phyloP scores from a whole-genome alignment of 2,888 invertebrate genomes.

The Cheiracanthium punctorium region DNA sequence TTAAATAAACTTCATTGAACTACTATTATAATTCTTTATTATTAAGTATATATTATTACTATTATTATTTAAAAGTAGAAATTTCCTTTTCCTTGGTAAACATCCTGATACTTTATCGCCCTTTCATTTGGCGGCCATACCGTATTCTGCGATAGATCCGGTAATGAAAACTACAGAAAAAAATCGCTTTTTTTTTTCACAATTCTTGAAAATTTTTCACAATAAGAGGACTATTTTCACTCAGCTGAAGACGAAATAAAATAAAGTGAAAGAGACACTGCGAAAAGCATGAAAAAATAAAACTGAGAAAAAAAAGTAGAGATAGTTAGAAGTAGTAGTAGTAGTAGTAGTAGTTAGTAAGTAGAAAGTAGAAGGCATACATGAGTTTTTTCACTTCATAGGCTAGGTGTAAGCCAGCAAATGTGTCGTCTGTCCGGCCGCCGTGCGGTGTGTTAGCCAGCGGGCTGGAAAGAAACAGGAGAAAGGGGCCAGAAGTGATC shows the following conservation, averaged over 20 bases:
- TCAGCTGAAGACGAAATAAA: slow-evolving; percentile 9
- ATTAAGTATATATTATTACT: too few species aligned
- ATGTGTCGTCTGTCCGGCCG: slow-evolving; percentile 79
- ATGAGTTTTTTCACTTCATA: slow-evolving; percentile 99
- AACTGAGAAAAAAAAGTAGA: slow-evolving; percentile 6
- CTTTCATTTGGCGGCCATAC: too few species aligned
- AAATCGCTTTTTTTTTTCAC: too few species aligned
- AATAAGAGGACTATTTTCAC: slow-evolving; percentile 50
- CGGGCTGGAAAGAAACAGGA: slow-evolving; percentile 72
- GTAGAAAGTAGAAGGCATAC: slow-evolving; percentile 79
- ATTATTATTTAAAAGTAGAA: too few species aligned
- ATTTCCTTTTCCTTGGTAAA: too few species aligned
- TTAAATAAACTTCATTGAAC: too few species aligned
- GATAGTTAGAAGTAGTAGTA: slow-evolving; percentile 12
- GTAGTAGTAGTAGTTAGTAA: slow-evolving; percentile 37
- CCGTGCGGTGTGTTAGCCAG: slow-evolving; percentile 73
- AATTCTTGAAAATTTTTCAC: too few species aligned
- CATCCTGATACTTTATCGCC: too few species aligned
- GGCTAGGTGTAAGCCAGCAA: slow-evolving; percentile 98
- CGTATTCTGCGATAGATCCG: too few species aligned
- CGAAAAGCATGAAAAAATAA: slow-evolving; percentile 37
- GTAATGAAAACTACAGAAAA: too few species aligned
- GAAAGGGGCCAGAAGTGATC: slow-evolving; percentile 70
- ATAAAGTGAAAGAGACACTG: slow-evolving; percentile 24
- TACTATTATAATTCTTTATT: too few species aligned